Base-by-base conservation (phyloP, 2,888 invertebrate genomes). In the Cryptocheilus praepositus region DNA sequence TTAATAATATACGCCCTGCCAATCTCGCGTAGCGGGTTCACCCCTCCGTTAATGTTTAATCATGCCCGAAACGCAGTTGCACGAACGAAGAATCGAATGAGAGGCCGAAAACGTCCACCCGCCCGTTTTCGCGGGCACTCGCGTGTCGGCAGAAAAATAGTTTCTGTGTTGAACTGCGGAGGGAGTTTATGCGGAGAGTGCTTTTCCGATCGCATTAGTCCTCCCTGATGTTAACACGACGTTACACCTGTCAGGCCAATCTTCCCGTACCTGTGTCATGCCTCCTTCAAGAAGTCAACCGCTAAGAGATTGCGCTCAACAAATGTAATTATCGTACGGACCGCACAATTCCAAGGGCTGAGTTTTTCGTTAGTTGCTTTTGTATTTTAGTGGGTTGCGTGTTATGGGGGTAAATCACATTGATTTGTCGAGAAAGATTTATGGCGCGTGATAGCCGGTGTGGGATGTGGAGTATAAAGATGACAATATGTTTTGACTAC, bases 231-330 rank as follows among this genome's bases (percentile, higher is more conserved):
- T 64, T 82, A 84, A 86, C 77, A 69, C 78, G 57, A 77, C 36
- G 77, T 75, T 84, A 85, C 85, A 84, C 79, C 77, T 83, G 85
- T 84, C 85, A 73, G 79, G 81, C 61, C 81, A 83, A 83, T 83
- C 81, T 74, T 60, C 18, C 59, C 62, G 63, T 70, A 86, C 86
- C 85, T 79, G 68, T 76, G 75, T 86, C 85, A 85, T 84, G 82
- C 71, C 60, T 60, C 76, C 72, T 67, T 66, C 67, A 62, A 75
- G 64, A 77, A 81, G 77, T 81, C 79, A 82, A 81, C 81, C 74
- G 73, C 80, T 82, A 83, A 83, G 81, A 83, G 84, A 84, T 85
- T 83, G 83, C 81, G 70, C 64, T 67, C 56, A 64, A 71, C 70
- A 84, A 83, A 83, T 77, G 79, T 77, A 82, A 84, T 83, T 85